phyloP scores from a whole-genome alignment of 2,797 vertebrate genomes.

The Picus viridis region DNA sequence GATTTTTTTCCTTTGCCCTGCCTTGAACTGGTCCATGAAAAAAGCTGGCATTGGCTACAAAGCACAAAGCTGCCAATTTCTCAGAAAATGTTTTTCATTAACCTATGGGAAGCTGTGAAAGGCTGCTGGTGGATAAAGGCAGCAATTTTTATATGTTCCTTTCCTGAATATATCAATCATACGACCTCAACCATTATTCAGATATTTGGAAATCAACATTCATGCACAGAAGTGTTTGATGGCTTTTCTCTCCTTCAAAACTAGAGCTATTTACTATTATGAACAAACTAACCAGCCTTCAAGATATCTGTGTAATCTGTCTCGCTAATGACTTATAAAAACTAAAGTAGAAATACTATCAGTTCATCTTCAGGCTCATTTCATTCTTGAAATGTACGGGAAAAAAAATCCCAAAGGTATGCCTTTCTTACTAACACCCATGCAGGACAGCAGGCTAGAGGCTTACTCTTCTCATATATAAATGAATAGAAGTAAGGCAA shows the following conservation, averaged over 20 bases:
- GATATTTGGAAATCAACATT: slow-evolving; percentile 50
- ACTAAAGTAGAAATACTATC: neutral
- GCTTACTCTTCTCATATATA: neutral
- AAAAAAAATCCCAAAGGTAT: neutral
- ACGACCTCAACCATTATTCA: slow-evolving; percentile 10
- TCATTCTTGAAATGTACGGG: neutral
- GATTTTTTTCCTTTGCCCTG: slow-evolving; percentile 66
- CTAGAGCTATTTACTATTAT: neutral
- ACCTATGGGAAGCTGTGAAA: slow-evolving; percentile 77
- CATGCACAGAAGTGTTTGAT: neutral
- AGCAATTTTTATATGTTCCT: slow-evolving; percentile 14
- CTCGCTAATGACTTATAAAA: neutral
- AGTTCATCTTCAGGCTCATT: neutral
- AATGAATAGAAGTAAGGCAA: neutral
- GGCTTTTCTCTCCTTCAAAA: slow-evolving; percentile 19
- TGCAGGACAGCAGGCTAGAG: neutral
- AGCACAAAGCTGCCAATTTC: slow-evolving; percentile 70
- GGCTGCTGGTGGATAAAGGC: slow-evolving; percentile 66
- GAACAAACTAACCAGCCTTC: neutral
- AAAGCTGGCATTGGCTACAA: slow-evolving; percentile 75
- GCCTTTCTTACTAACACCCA: neutral
- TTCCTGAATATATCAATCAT: slow-evolving; percentile 52
- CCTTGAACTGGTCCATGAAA: slow-evolving; percentile 76
- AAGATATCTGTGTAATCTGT: slow-evolving; percentile 7
- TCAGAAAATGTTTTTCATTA: slow-evolving; percentile 79